Percentiles rank a stretch among this genome's conserved stretches.
Evolutionary conservation across 2,888 invertebrate genomes (phyloP).

Genomic region (Pheosia tremula): DNA sequence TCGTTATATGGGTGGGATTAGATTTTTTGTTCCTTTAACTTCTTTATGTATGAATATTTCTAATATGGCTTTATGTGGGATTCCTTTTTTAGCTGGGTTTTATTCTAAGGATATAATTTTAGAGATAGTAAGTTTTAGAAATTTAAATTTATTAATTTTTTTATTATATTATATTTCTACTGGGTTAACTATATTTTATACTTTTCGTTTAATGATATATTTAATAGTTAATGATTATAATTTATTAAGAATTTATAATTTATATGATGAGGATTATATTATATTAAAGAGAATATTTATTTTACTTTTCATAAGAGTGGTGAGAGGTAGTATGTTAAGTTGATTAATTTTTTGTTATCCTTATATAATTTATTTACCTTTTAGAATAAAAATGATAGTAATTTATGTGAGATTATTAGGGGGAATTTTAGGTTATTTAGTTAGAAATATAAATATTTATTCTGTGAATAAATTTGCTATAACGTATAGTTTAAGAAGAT

Average conservation of each 20-base stretch:
- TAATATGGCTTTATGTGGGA: conserved; percentile 86
- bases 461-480: conserved; percentile 68
- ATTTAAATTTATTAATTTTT: conserved; percentile 82
- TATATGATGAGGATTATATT: conserved; percentile 75
- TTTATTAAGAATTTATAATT: conserved; percentile 73
- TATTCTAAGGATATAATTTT: conserved; percentile 87
- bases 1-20: conserved; percentile 84
- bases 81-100: conserved; percentile 87
- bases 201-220: conserved; percentile 83
- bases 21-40: conserved; percentile 78
- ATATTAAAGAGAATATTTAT: conserved; percentile 78
- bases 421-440: conserved; percentile 62
- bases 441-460: conserved; percentile 73
- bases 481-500: conserved; percentile 58
- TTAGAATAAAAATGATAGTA: conserved; percentile 80
- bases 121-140: conserved; percentile 79
- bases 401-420: conserved; percentile 78
- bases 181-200: conserved; percentile 84
- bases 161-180: conserved; percentile 83
- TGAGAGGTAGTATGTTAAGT: conserved; percentile 81
- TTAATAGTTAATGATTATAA: conserved; percentile 77
- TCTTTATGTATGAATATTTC: conserved; percentile 83
- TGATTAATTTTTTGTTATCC: conserved; percentile 83
- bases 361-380: conserved; percentile 81
- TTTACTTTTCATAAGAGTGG: conserved; percentile 78